These are phyloP conservation scores for Clamator glandarius DNA, from an alignment of 2,797 vertebrate genomes.

Conservation along the genomic window DNA sequence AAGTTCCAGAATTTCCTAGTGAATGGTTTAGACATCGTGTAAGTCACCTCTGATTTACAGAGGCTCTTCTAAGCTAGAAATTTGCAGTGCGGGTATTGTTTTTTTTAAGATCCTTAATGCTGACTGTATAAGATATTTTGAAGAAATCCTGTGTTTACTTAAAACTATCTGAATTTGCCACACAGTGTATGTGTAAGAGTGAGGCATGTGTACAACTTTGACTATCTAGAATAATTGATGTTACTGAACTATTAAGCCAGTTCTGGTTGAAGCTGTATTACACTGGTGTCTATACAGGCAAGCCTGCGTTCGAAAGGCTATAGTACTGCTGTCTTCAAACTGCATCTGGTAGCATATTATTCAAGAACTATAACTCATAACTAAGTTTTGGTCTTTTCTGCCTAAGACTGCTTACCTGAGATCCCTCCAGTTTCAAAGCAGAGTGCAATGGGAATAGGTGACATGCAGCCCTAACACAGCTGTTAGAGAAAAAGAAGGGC, in stretches of 20 bases:
- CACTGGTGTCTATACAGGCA: not conserved
- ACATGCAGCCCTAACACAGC: accelerated
- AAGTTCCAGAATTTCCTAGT: not conserved
- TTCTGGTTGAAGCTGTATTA: not conserved
- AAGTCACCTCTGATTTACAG: not conserved
- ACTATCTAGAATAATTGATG: not conserved
- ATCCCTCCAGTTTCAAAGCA: not conserved
- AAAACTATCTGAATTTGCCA: not conserved
- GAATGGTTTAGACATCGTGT: not conserved
- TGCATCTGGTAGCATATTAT: not conserved
- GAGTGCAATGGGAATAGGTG: not conserved
- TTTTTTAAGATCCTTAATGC: not conserved
- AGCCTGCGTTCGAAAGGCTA: not conserved
- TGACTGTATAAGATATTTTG: not conserved
- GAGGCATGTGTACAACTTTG: not conserved
- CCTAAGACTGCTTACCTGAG: not conserved
- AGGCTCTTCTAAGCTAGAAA: not conserved
- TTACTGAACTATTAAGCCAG: not conserved
- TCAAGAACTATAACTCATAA: not conserved
- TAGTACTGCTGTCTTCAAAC: not conserved
- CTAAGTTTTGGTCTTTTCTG: not conserved
- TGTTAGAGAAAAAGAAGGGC: not conserved
- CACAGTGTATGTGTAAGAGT: accelerated
- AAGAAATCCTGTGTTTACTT: not conserved
- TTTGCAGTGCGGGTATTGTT: not conserved